Base-by-base conservation (phyloP, 35 echinoderm and acorn worm genomes). In the Holothuria glaberrima region DNA sequence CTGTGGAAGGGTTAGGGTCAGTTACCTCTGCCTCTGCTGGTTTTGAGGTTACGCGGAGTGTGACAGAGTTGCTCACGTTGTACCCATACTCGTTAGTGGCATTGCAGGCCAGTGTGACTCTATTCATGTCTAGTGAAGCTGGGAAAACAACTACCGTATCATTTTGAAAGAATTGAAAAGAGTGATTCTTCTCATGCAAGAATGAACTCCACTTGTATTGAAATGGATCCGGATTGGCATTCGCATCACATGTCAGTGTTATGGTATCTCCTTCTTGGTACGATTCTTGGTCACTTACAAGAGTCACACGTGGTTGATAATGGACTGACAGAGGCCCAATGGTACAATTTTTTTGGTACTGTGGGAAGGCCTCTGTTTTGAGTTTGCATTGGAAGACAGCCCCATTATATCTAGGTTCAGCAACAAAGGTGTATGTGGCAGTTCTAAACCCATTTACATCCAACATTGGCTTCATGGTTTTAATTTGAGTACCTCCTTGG, bases 351-450 rank as follows among this genome's bases (percentile, higher is more conserved):
- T 86, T 86, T 34, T 65, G 73, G 29, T 84, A 78, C 6, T 30
- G 27, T n/a, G 63, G 56, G 35, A 87, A 71, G 20, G 94, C 94
- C 6, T 50, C 57, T 30, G 90, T 92, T 20, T 60, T 89, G 66
- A 92, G 44, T 35, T 95, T 92, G 85, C 94, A 95, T 52, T 95
- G 90, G 45, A 95, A 95, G 20, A 88, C 81, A 48, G 86, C 86
- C 5, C 90, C 86, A 25, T 95, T 85, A 19, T 92, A 58, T 30
- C 30, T 81, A 9, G 85, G 29, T 20, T 59, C 69, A 18, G 88
- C 75, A 0, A n/a, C 58, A 32, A 95, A 89, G 12, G 71, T 88
- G 26, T 95, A 68, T 73, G 74, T 61, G 20, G 90, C 65, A 27
- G 70, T 73, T 9, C 94, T 81, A 66, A 81, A 89, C 28, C 90